phyloP scores from a whole-genome alignment of 2,113 vertebrate genomes.

The Corydoras maculifer region DNA sequence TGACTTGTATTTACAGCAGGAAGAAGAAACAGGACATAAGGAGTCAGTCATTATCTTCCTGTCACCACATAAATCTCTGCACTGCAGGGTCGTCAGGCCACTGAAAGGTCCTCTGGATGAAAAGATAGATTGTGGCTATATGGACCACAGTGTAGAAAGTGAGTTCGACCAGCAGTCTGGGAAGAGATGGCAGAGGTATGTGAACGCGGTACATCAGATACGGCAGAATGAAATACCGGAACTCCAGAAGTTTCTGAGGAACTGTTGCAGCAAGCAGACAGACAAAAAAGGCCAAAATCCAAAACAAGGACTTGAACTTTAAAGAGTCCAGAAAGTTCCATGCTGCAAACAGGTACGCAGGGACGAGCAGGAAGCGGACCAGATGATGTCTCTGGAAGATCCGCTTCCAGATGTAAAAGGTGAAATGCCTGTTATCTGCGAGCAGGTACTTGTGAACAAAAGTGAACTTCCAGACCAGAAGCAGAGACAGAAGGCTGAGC shows the following conservation, averaged over 20 bases:
- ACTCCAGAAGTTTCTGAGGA: conserved; percentile 92
- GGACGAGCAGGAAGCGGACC: conserved; percentile 78
- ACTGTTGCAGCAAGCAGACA: conserved; percentile 75
- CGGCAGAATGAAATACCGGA: conserved; percentile 92
- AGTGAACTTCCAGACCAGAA: conserved; percentile 89
- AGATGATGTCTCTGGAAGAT: conserved; percentile 79
- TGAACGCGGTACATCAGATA: conserved; percentile 90
- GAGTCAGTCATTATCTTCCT: not conserved
- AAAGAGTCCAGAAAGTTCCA: conserved; percentile 84
- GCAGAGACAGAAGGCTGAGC: conserved; percentile 53
- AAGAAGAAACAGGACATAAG: too few relatives aligned
- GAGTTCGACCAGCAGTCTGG: conserved; percentile 76
- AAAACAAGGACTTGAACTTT: conserved; percentile 81
- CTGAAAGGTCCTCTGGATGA: conserved; percentile 80
- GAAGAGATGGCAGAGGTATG: conserved; percentile 72
- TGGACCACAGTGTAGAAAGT: conserved; percentile 76
- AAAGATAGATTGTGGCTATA: conserved; percentile 75
- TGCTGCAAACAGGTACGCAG: conserved; percentile 79
- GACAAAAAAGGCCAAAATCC: conserved; percentile 75
- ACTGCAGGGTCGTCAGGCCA: conserved; percentile 78
- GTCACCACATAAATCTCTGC: conserved; percentile 96
- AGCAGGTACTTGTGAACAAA: conserved; percentile 86
- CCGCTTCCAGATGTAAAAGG: conserved; percentile 90
- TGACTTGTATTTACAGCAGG: too few relatives aligned
- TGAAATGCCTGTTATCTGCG: conserved; percentile 92